Percentiles rank a stretch among this genome's conserved stretches.
These are phyloP conservation scores for Chromoteleia sp. DNA, from an alignment of 2,888 invertebrate genomes.

Conservation along the genomic window DNA sequence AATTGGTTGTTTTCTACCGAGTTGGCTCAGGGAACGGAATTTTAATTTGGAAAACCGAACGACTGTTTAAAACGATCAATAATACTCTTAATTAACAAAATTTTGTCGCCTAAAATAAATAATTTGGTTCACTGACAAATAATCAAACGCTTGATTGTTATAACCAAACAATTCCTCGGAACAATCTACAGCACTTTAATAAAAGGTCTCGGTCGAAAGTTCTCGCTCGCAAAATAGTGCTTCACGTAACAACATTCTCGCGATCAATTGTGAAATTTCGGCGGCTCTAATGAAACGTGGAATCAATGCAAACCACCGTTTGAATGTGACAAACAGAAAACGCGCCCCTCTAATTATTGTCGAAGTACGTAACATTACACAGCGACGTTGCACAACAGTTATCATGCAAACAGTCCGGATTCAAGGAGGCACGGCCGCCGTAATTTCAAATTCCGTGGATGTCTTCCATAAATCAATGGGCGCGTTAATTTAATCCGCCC, in stretches of 20 bases:
- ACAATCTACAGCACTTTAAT: too few relatives aligned
- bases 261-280: neutral
- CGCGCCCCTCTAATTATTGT: slow-evolving; percentile 28
- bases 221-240: too few relatives aligned
- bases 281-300: slow-evolving; percentile 14
- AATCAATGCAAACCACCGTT: slow-evolving; percentile 1
- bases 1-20: too few relatives aligned
- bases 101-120: too few relatives aligned
- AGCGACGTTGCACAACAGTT: slow-evolving; percentile 35
- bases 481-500: slow-evolving; percentile 26
- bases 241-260: neutral
- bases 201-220: too few relatives aligned
- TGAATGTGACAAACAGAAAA: slow-evolving; percentile 24
- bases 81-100: too few relatives aligned
- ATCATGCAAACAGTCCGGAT: slow-evolving; percentile 28
- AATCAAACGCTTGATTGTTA: too few relatives aligned
- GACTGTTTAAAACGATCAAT: too few relatives aligned
- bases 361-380: slow-evolving; percentile 40
- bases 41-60: too few relatives aligned
- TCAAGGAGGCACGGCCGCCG: slow-evolving; percentile 29
- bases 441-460: slow-evolving; percentile 48
- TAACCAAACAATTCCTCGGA: too few relatives aligned
- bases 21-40: too few relatives aligned
- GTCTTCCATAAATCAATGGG: slow-evolving; percentile 46
- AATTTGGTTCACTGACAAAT: too few relatives aligned